Evolutionary conservation across 2,113 vertebrate species (phyloP).

Genomic region (Misgurnus anguillicaudatus): DNA sequence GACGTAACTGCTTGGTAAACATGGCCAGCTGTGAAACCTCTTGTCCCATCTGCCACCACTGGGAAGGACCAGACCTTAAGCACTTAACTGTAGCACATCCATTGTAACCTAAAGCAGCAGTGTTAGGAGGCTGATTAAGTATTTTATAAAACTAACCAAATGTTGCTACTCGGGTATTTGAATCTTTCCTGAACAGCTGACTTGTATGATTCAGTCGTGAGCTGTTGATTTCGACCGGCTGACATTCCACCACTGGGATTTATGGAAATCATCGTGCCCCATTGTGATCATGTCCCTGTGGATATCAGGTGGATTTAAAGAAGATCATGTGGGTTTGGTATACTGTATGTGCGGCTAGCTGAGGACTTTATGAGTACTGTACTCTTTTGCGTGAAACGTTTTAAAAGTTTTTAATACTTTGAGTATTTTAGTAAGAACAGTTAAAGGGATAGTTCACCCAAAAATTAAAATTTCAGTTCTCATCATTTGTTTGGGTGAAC

Average conservation of each 20-base stretch:
- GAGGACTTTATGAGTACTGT: not conserved
- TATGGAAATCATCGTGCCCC: not conserved
- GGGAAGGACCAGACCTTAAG: constrained; percentile 4
- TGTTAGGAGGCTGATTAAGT: constrained; percentile 14
- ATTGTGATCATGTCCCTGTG: not conserved
- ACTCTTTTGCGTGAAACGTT: too few species aligned
- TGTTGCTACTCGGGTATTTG: not conserved
- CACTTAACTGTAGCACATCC: constrained; percentile 15
- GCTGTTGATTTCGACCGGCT: not conserved
- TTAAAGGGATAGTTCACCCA: too few species aligned
- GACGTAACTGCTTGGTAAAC: constrained; percentile 33
- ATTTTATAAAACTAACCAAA: constrained; percentile 1
- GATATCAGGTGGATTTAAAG: not conserved
- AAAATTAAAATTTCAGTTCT: too few species aligned
- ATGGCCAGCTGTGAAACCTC: constrained; percentile 31
- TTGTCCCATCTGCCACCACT: constrained; percentile 32
- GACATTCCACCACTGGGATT: not conserved
- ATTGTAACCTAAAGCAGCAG: constrained; percentile 18
- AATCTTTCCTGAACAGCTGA: not conserved
- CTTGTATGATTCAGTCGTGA: not conserved
- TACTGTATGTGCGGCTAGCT: not conserved
- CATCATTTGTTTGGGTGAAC: too few species aligned
- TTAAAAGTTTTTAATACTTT: too few species aligned
- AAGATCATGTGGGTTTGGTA: not conserved
- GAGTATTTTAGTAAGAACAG: too few species aligned